Evolutionary conservation across 2,113 vertebrate species (phyloP), one percentile per base, ranked within the genome.

Genomic region (Tragelaphus scriptus): DNA sequence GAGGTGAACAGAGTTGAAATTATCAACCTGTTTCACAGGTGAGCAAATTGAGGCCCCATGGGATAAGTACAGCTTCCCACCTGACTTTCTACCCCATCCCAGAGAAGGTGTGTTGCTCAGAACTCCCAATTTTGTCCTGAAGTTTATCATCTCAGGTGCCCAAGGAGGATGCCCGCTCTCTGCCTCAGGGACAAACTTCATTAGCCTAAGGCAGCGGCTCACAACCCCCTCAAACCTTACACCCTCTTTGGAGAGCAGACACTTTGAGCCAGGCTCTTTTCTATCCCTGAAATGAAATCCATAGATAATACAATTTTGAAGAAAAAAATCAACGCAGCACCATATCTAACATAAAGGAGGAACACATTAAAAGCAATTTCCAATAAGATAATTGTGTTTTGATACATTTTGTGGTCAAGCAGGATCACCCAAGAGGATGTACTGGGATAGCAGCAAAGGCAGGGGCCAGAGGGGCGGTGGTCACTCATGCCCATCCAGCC

Each of bases 401-500:
- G 0, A 49, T 19, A 5, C 10, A 12, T 15, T 7, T 16, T 7
- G 1, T 6, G 51, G 44, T n/a, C 89, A 71, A 40, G 51, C 12
- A 51, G 88, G 36, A 53, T 16, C 23, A 47, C 21, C 16, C 65
- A n/a, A 2, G 36, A 77, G 40, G 51, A 53, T 5, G 51, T 1
- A 1, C 40, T 15, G 56, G 1, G 3, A 12, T 7, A 9, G 40
- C 2, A 0, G 13, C 44, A 28, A 13, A 32, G 7, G 13, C 53
- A 25, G 16, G 0, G 19, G 12, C 65, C 65, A 0, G 0, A 7
- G 47, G 17, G 3, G 1, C 25, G 26, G 47, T 0, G 3, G 61
- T 36, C 1, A 0, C 82, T 71, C 8, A 1, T 1, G 19, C 28
- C 58, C 2, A 0, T 11, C 11, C 10, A 91, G 84, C 56, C 19